Conservation (phyloP, 2,888 invertebrate species). For the Heteromyza rotundicornis region DNA sequence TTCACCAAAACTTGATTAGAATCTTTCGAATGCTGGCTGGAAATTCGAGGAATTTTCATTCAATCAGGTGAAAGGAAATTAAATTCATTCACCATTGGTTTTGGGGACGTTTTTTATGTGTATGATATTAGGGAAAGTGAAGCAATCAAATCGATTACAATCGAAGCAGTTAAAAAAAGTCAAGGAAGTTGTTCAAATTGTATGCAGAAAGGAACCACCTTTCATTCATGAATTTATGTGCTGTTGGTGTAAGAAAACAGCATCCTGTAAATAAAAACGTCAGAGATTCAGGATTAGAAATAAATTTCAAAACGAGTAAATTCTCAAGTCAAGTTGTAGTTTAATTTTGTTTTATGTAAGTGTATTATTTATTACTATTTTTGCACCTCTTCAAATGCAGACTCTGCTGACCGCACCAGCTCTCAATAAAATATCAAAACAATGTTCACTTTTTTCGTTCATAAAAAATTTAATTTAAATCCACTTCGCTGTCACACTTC, state of each 20-base stretch:
- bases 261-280: no score
- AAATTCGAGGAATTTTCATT: background rate
- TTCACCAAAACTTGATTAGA: background rate
- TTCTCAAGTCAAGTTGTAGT: no score
- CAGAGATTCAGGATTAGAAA: no score
- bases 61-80: background rate
- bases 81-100: background rate
- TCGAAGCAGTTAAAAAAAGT: slow-evolving; percentile 41
- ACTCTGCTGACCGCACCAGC: no score
- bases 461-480: no score
- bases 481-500: slow-evolving; percentile 43
- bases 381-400: no score
- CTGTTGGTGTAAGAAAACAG: slow-evolving; percentile 41
- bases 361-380: no score
- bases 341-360: no score
- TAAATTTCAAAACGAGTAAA: no score
- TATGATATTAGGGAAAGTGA: background rate
- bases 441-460: no score
- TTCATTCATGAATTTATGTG: slow-evolving; percentile 34
- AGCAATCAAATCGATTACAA: background rate
- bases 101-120: background rate
- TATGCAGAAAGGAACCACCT: slow-evolving; percentile 26
- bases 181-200: slow-evolving; percentile 46
- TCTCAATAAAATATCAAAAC: no score
- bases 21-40: background rate